Evolutionary conservation across 2,888 invertebrate genomes (phyloP), one percentile per base, ranked within the genome.

Genomic region (Platycheirus rosarum): DNA sequence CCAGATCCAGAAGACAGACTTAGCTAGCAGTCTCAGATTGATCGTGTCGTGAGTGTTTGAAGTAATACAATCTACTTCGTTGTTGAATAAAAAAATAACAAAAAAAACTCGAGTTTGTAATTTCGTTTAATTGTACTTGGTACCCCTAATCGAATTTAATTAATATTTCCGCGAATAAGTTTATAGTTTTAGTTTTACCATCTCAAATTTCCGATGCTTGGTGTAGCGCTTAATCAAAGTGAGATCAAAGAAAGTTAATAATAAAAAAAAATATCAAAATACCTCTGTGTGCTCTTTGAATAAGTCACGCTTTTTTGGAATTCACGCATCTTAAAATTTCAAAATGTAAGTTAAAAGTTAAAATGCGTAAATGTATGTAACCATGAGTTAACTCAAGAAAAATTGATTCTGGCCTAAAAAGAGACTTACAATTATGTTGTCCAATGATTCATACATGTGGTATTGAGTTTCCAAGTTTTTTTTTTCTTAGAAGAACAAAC

Each of bases 41-140:
- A 68, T 69, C 77, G 82, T 55, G 82, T 77, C 57, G 82, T n/a
- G 82, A 62, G 29, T 62, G 76, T 66, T 70, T 62, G 76, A 23
- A 57, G 37, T 49, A 63, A 16, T 14, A 53, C 18, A 2, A 35
- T 16, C 9, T 63, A 18, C 48, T 7, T 20, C 18, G 7, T 13
- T 63, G 40, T 11, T 51, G n/a, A 11, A 49, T 20, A 53, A 20
- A 16, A 53, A 13, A 35, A 49, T 49, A 60, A 26, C 14, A 46
- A 40, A 4, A 53, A 53, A 8, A 51, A 13, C 14, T 29, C 16
- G 26, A 40, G n/a, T 2, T 53, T 53, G 62, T 35, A 75, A 32
- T 57, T 60, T 60, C 13, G 16, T 32, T 40, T 40, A 37, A 13
- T 42, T 55, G 57, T 57, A 20, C 16, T 66, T n/a, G 26, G 35